Evolutionary conservation across 2,113 vertebrate species (phyloP).

Genomic region (Mionectes macconnelli): DNA sequence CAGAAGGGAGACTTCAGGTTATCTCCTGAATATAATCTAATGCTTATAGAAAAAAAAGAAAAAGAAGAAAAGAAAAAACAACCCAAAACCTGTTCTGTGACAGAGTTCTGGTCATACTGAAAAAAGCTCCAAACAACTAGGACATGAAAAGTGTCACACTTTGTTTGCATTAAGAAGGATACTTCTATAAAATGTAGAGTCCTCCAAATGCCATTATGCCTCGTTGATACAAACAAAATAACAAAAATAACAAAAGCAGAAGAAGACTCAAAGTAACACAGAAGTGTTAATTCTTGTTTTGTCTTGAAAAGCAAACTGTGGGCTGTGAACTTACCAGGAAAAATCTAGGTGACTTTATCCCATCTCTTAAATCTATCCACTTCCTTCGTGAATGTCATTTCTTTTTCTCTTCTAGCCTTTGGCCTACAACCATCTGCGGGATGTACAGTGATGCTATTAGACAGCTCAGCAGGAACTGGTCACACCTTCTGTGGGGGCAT

Average conservation of each 20-base stretch:
- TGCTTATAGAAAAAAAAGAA: not conserved
- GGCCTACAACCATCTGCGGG: conserved; percentile 41
- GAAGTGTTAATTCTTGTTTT: not conserved
- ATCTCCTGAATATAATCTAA: not conserved
- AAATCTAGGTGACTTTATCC: not conserved
- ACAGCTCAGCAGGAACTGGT: conserved; percentile 43
- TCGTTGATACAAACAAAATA: not conserved
- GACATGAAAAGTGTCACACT: not conserved
- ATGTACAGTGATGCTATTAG: conserved; percentile 20
- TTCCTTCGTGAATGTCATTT: not conserved
- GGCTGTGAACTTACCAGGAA: not conserved
- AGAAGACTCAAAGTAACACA: not conserved
- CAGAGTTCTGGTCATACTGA: not conserved
- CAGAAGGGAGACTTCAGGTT: not conserved
- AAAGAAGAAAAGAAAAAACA: not conserved
- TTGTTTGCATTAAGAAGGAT: not conserved
- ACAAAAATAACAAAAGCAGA: not conserved
- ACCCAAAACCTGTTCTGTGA: not conserved
- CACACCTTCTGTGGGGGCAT: conserved; percentile 44
- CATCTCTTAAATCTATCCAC: not conserved
- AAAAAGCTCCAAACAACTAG: not conserved
- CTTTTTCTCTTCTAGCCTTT: conserved; percentile 35
- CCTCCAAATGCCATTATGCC: not conserved
- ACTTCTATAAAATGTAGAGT: not conserved
- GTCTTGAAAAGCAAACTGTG: not conserved